phyloP scores from a whole-genome alignment of 2,113 vertebrate species.

The Dasyurus viverrinus region DNA sequence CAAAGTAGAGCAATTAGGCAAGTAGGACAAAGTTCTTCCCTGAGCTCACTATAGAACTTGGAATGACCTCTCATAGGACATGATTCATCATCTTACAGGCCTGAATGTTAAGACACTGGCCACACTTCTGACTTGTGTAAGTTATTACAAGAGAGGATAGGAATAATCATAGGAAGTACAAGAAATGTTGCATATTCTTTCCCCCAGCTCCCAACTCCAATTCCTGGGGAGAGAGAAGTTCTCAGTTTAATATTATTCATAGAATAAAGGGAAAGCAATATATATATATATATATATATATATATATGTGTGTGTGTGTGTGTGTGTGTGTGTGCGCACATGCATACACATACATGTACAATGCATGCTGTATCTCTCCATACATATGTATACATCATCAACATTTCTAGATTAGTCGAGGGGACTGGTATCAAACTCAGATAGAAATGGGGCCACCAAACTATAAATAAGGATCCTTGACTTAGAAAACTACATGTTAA shows the following conservation, averaged over 20 bases:
- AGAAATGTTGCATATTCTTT: background rate
- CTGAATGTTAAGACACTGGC: background rate
- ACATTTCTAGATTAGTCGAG: background rate
- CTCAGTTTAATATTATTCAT: background rate
- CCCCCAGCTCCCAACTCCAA: background rate
- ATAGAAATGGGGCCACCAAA: background rate
- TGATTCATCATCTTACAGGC: slow-evolving; percentile 25
- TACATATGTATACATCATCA: background rate
- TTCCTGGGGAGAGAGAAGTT: background rate
- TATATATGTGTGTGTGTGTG: no score
- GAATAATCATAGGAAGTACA: slow-evolving; percentile 48
- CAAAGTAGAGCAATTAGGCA: slow-evolving; percentile 6
- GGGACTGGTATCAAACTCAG: background rate
- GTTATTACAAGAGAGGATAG: slow-evolving; percentile 25
- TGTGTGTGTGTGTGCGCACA: no score
- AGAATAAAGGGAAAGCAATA: background rate
- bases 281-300: background rate
- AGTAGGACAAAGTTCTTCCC: slow-evolving; percentile 20
- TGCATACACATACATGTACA: background rate
- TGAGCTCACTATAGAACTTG: background rate
- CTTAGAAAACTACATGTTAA: background rate
- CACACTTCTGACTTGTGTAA: background rate
- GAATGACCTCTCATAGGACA: background rate
- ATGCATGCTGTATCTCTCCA: no score
- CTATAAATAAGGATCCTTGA: background rate